Conservation (phyloP, 2,113 vertebrate species). For the Ramphastos sulfuratus region DNA sequence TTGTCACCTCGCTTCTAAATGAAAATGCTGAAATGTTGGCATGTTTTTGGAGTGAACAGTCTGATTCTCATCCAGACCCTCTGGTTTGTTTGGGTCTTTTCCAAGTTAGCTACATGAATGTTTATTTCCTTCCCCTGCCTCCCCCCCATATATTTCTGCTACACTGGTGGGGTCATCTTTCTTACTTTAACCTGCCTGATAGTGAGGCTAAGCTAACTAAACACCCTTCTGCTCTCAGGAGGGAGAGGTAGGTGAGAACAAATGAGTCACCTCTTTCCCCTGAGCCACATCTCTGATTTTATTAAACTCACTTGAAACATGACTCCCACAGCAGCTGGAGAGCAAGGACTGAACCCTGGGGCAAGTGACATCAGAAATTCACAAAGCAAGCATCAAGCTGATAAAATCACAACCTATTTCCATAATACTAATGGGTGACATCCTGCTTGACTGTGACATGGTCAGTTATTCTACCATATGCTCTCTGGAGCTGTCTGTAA, state of each 20-base stretch:
- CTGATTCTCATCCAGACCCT: background rate
- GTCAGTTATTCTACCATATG: background rate
- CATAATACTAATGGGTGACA: background rate
- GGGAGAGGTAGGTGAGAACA: background rate
- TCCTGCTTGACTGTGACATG: background rate
- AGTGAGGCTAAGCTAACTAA: background rate
- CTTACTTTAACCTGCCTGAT: background rate
- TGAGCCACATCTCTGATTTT: background rate
- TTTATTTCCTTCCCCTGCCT: background rate
- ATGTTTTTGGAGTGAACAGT: background rate
- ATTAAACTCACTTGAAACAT: background rate
- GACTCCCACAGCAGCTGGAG: background rate
- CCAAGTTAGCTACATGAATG: background rate
- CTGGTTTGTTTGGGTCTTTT: background rate
- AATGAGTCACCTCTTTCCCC: background rate
- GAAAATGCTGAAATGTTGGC: background rate
- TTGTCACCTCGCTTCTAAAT: conserved; percentile 16
- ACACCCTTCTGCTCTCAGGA: background rate
- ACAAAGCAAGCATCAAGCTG: background rate
- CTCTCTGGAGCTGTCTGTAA: background rate
- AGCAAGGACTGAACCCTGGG: background rate
- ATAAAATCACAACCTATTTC: background rate
- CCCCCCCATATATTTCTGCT: background rate
- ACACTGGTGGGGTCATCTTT: background rate
- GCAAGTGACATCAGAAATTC: background rate